A percentile compares a stretch with the other conserved stretches of the same genome.
phyloP scores from a whole-genome alignment of 2,888 invertebrate genomes.

The Orthosia cruda region DNA sequence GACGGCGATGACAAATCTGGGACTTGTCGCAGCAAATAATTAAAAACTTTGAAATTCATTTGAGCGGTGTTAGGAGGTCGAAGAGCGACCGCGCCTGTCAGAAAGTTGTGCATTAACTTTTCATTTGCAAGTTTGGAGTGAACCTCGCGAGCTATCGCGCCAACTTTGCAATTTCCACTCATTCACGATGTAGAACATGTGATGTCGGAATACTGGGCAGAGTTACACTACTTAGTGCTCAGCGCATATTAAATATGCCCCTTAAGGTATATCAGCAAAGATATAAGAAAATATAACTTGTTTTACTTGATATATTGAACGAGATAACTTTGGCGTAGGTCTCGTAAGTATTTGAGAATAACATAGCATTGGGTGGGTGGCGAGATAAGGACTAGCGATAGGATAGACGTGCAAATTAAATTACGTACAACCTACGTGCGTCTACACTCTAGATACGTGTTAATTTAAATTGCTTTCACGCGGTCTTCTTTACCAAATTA shows the following conservation, averaged over 20 bases:
- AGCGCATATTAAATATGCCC: conserved; percentile 23
- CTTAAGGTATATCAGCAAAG: conserved; percentile 2
- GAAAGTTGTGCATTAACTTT: conserved; percentile 88
- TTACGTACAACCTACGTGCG: conserved; percentile 26
- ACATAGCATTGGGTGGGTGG: conserved; percentile 18
- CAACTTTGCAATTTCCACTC: conserved; percentile 80
- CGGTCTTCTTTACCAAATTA: conserved; percentile 20
- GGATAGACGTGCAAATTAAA: conserved; percentile 30
- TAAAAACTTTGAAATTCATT: conserved; percentile 86
- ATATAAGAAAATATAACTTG: conserved; percentile 28
- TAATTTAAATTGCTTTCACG: conserved; percentile 27
- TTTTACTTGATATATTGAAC: conserved; percentile 27
- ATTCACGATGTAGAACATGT: conserved; percentile 76
- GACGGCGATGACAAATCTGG: conserved; percentile 75
- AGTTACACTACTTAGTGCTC: conserved; percentile 44
- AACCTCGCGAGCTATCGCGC: conserved; percentile 78
- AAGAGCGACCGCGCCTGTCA: conserved; percentile 83
- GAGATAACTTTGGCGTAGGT: conserved; percentile 42
- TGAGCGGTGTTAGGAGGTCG: conserved; percentile 79
- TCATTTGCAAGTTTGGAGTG: conserved; percentile 87
- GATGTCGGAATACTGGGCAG: conserved; percentile 47
- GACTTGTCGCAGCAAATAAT: conserved; percentile 81
- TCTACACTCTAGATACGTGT: conserved; percentile 9
- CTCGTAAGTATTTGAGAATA: conserved; percentile 50
- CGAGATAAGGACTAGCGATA: conserved; percentile 28